Evolutionary conservation across 2,888 invertebrate species (phyloP).

Genomic region (Drosophila melanosoma): DNA sequence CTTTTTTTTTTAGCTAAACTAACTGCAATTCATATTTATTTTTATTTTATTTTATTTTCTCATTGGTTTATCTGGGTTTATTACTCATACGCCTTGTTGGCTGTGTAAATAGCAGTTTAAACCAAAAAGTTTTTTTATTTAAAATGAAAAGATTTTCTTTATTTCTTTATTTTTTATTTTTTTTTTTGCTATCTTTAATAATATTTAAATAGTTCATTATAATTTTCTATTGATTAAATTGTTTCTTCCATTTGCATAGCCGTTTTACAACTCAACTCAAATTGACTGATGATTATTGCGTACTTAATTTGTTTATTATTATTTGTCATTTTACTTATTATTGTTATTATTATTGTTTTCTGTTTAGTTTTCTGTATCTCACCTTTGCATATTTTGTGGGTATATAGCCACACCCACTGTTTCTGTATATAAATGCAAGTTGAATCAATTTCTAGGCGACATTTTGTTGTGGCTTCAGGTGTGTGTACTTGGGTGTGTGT

Average conservation of each 20-base stretch:
- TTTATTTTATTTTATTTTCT: too few relatives aligned
- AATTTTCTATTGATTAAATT: background rate
- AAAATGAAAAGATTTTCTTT: too few relatives aligned
- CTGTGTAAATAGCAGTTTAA: too few relatives aligned
- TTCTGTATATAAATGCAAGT: slow-evolving; percentile 24
- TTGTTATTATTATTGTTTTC: slow-evolving; percentile 31
- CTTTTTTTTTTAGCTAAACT: too few relatives aligned
- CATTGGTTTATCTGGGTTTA: too few relatives aligned
- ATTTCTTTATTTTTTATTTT: too few relatives aligned
- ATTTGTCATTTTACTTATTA: slow-evolving; percentile 52
- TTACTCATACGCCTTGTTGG: background rate
- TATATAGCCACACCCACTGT: slow-evolving; percentile 56
- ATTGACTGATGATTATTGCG: slow-evolving; percentile 43
- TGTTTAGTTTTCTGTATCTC: slow-evolving; percentile 42
- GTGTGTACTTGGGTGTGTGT: slow-evolving; percentile 9
- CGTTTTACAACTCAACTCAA: slow-evolving; percentile 42
- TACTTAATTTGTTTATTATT: slow-evolving; percentile 16
- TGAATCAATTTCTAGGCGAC: slow-evolving; percentile 57
- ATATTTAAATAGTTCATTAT: background rate
- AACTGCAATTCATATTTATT: too few relatives aligned
- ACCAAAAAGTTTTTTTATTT: background rate
- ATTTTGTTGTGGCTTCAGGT: slow-evolving; percentile 52
- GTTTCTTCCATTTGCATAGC: background rate
- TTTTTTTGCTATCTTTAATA: background rate
- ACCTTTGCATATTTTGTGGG: slow-evolving; percentile 65